Conservation (phyloP, 1,140 invertebrate genomes). For the Lordiphosa mommai region DNA sequence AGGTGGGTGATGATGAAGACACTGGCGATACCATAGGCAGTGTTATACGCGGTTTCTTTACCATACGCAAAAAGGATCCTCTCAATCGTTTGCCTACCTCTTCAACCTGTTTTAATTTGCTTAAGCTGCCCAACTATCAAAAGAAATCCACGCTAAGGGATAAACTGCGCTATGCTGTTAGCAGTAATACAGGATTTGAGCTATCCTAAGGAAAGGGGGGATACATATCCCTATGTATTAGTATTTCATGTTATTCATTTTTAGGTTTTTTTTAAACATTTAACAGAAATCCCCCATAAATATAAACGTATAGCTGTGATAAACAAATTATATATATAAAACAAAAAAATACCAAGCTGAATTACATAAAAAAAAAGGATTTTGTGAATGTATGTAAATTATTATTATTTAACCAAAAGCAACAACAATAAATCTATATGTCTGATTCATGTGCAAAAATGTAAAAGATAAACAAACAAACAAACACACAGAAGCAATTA, state of each 20-base stretch:
- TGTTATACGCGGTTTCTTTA: constrained; percentile 98
- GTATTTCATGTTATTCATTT: constrained; percentile 32
- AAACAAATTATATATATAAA: constrained; percentile 56
- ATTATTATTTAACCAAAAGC: constrained; percentile 34
- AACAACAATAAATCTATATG: constrained; percentile 70
- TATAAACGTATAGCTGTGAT: constrained; percentile 77
- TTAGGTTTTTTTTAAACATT: constrained; percentile 12
- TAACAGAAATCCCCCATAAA: no score
- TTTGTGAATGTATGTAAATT: constrained; percentile 42
- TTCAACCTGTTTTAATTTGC: constrained; percentile 99
- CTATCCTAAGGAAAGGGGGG: constrained; percentile 85
- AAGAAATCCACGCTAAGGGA: constrained; percentile 96
- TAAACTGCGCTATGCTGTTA: constrained; percentile 98
- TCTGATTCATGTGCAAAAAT: constrained; percentile 70
- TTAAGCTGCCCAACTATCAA: constrained; percentile 99
- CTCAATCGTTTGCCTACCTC: constrained; percentile 97
- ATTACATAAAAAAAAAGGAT: constrained; percentile 34
- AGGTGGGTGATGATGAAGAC: constrained; percentile 99
- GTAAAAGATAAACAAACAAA: constrained; percentile 17
- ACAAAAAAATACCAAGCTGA: constrained; percentile 49
- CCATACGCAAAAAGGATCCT: constrained; percentile 97
- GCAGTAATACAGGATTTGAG: constrained; percentile 99
- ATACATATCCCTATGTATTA: constrained; percentile 36
- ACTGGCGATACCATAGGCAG: constrained; percentile 86
- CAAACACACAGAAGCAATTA: constrained; percentile 59